Evolutionary conservation across 2,797 vertebrate genomes (phyloP), one percentile per base, ranked within the genome.

Genomic region (Rhinichthys osculus): DNA sequence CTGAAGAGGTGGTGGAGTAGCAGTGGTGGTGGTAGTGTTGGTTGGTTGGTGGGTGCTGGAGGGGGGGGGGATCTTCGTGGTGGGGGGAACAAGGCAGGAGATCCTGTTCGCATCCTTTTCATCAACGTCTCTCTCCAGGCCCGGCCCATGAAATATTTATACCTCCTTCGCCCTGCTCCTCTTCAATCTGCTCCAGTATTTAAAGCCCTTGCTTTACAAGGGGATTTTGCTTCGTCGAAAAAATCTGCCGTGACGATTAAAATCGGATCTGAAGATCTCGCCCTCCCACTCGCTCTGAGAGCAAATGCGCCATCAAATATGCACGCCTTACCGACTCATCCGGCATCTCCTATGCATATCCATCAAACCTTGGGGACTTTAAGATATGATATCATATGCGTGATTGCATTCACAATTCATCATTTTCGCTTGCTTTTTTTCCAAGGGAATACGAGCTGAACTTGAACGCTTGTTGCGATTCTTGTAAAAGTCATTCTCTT

Each of bases 281-380:
- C 91, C 91, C 92, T 94, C 92, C 92, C 91, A 92, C 92, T 94
- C 91, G 89, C 92, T 93, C 93, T 89, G 89, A 92, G 90, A 95
- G 93, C 94, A 94, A 95, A 95, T 93, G 93, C 88, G 2, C 91
- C 91, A 95, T 96, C 93, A 95, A 95, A 95, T 93, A 95, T 94
- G 93, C 94, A 94, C 90, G 92, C 92, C 92, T 93, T 92, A 93
- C 90, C 91, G 90, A 92, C 92, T 94, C 92, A 91, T 93, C 91
- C 90, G 87, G 77, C 93, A 94, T 94, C 93, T 90, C 92, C 95
- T 91, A 94, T 95, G 94, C 95, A 95, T 95, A 95, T 95, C 94
- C 92, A 96, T 94, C 90, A 93, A 90, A 94, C 94, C 93, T 94
- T 88, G 89, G 91, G 93, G 95, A 95, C 91, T 87, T 87, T 81